Conservation (phyloP, 1,140 invertebrate genomes). For the Tetragonula clypearis region DNA sequence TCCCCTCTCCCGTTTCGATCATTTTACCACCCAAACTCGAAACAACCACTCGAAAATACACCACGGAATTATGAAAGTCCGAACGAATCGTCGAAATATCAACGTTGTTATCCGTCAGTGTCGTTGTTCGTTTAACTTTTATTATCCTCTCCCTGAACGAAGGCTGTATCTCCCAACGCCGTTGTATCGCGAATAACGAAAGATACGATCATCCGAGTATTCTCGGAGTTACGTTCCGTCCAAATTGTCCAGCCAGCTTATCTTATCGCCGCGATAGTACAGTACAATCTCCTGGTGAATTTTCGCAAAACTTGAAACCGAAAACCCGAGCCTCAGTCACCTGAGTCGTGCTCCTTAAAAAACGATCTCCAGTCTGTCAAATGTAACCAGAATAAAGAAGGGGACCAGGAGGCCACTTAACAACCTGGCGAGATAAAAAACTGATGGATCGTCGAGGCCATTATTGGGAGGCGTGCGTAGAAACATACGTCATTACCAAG, state of each 20-base stretch:
- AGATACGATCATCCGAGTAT: slow-evolving; percentile 26
- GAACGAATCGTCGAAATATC: not conserved
- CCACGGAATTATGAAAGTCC: not conserved
- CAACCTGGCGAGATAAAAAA: slow-evolving; percentile 67
- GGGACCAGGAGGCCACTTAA: slow-evolving; percentile 51
- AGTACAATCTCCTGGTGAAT: not conserved
- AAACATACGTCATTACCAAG: slow-evolving; percentile 50
- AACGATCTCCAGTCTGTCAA: slow-evolving; percentile 42
- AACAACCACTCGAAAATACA: not conserved
- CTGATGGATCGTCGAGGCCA: slow-evolving; percentile 51
- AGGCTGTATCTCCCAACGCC: not conserved
- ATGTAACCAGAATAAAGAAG: slow-evolving; percentile 39
- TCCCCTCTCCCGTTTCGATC: not conserved
- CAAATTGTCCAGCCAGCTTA: slow-evolving; percentile 37
- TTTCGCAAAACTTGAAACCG: not conserved
- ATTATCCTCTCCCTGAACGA: not conserved
- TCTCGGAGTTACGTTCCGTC: slow-evolving; percentile 11
- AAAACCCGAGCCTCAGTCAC: not conserved
- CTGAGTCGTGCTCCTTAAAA: slow-evolving; percentile 2
- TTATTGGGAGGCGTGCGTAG: slow-evolving; percentile 53
- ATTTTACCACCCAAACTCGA: not conserved
- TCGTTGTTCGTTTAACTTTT: not conserved
- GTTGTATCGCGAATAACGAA: not conserved
- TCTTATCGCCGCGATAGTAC: slow-evolving; percentile 15
- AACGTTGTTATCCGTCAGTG: not conserved